A percentile compares a stretch with the other conserved stretches of the same genome.
These are phyloP conservation scores for Drosophila pseudoobscura DNA, from an alignment of 1,140 invertebrate genomes.

Conservation along the genomic window DNA sequence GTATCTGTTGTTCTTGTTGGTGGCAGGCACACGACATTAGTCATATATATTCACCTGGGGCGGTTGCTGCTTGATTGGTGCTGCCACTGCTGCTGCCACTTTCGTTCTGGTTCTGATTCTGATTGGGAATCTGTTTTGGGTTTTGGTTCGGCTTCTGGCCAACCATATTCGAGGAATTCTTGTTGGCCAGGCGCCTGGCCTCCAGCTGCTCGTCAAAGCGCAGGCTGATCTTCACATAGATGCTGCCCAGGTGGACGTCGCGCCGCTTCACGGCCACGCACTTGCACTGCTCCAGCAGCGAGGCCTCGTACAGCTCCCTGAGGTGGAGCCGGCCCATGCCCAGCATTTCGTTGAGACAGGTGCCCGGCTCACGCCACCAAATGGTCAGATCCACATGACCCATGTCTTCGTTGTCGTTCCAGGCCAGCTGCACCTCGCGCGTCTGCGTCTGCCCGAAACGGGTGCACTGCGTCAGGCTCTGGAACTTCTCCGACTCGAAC, in stretches of 20 bases:
- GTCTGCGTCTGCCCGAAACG: constrained; percentile 74
- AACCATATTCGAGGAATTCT: constrained; percentile 1
- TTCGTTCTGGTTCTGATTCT: constrained; percentile 23
- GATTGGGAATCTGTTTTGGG: constrained; percentile 15
- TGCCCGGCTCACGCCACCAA: constrained; percentile 81
- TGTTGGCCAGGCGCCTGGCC: constrained; percentile 31
- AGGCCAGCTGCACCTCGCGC: constrained; percentile 55
- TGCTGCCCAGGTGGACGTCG: constrained; percentile 65
- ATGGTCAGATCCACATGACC: constrained; percentile 72
- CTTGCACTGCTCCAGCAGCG: constrained; percentile 76
- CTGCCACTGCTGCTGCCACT: constrained; percentile 52
- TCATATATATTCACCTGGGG: constrained; percentile 77
- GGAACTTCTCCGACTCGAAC: constrained; percentile 81
- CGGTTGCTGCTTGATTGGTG: constrained; percentile 32
- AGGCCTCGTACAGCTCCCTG: constrained; percentile 66
- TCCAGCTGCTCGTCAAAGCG: constrained; percentile 38
- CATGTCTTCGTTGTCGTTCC: constrained; percentile 23
- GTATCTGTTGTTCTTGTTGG: constrained; percentile 44
- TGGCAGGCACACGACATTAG: constrained; percentile 66
- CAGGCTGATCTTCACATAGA: constrained; percentile 76
- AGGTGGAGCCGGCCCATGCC: constrained; percentile 72
- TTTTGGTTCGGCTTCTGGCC: constrained; percentile 26
- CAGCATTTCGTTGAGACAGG: constrained; percentile 77
- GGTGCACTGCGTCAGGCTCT: constrained; percentile 77
- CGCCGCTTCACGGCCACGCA: constrained; percentile 68